A percentile compares a stretch with the other conserved stretches of the same genome.
phyloP scores from a whole-genome alignment of 2,888 invertebrate species.

The Drosophila falleni region DNA sequence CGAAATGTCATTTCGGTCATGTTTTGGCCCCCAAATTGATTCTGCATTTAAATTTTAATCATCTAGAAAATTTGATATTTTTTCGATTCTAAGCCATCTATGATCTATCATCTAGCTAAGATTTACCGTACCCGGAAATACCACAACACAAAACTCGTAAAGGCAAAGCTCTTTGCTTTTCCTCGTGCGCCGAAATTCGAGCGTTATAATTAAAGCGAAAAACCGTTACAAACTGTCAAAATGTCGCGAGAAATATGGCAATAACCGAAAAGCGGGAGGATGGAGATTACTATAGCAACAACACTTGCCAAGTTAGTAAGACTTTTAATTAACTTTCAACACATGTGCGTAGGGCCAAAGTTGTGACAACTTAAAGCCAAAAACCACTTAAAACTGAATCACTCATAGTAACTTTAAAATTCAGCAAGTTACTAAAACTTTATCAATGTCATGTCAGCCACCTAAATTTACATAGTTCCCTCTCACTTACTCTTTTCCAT shows the following conservation, averaged over 20 bases:
- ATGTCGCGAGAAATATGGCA: slow-evolving; percentile 46
- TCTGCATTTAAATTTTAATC: no score
- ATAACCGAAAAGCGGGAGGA: background rate
- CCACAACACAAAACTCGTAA: slow-evolving; percentile 38
- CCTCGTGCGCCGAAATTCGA: slow-evolving; percentile 13
- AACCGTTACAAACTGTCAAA: slow-evolving; percentile 65
- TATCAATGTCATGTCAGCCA: slow-evolving; percentile 36
- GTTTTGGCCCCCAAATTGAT: no score
- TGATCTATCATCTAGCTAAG: slow-evolving; percentile 30
- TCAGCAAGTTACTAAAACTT: slow-evolving; percentile 18
- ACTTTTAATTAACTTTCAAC: slow-evolving; percentile 73
- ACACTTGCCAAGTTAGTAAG: slow-evolving; percentile 21
- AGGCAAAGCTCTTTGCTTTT: slow-evolving; percentile 9
- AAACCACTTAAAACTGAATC: slow-evolving; percentile 56
- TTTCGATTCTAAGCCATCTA: no score
- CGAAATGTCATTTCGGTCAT: no score
- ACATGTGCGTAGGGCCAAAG: slow-evolving; percentile 29
- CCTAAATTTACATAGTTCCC: slow-evolving; percentile 50
- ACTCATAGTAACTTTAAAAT: slow-evolving; percentile 24
- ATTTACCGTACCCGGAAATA: slow-evolving; percentile 30
- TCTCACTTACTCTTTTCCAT: slow-evolving; percentile 3
- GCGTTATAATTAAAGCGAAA: slow-evolving; percentile 65
- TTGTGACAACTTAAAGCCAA: slow-evolving; percentile 28
- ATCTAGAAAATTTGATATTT: no score
- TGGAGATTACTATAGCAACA: background rate